Evolutionary conservation across 2,797 vertebrate genomes (phyloP), one percentile per base, ranked within the genome.

Genomic region (Podargus strigoides): DNA sequence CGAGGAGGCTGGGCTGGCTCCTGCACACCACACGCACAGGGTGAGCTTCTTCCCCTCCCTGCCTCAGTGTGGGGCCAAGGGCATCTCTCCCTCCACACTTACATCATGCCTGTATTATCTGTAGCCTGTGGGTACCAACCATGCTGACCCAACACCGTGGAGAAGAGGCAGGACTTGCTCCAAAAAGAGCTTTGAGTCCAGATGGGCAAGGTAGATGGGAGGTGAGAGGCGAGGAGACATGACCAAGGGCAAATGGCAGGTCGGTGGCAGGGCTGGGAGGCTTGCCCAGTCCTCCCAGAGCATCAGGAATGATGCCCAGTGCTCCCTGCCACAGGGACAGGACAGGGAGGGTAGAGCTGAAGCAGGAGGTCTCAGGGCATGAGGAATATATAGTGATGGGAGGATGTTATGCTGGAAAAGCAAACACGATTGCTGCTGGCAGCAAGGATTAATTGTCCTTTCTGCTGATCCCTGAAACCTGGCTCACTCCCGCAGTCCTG

Each of bases 1-100:
- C 4, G 3, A 53, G 49, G 42, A 52, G 83, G 64, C 34, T 18
- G 74, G 49, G 68, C 34, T 15, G 3, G 17, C 9, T 55, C 49
- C 62, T 0, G 0, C 44, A 37, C 47, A 12, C 36, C 18, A 1
- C 8, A 26, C 0, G 2, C 21, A 6, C 26, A 3, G 8, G 7
- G 14, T 1, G 14, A 12, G 46, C 17, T 39, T 9, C 7, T 28
- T 41, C 10, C n/a, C 7, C 6, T 22, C 15, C 21, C 2, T 41
- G 15, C 21, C 14, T 47, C 6, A 1, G 0, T 26, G 3, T 49
- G 53, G 23, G 46, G 39, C 34, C 18, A 8, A 68, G 46, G 46
- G 34, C 42, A 11, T 4, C 9, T 67, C 39, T 36, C 22, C 59
- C 16, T 7, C 10, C 1, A 0, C 5, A 0, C n/a, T 66, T n/a